Evolutionary conservation across 2,113 vertebrate genomes (phyloP), one percentile per base, ranked within the genome.

Genomic region (Scalopus aquaticus): DNA sequence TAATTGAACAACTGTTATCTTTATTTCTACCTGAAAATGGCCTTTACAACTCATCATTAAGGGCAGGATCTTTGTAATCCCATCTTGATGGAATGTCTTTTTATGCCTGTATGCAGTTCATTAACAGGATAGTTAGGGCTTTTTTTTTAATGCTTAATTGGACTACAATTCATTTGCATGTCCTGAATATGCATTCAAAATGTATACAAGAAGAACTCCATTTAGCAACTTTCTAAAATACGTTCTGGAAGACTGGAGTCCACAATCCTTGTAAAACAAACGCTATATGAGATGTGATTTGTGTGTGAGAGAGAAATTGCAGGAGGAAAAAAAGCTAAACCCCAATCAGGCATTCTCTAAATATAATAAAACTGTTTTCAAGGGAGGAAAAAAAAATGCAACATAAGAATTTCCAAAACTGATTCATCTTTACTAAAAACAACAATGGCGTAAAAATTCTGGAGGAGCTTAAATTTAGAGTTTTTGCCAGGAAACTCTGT

Each of bases 1-100:
- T 96, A 95, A 94, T 39, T 97, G 96, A 96, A 94, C 81, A 95
- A 97, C 90, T 91, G 64, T 58, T 93, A n/a, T 96, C 91, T 97
- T 97, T 93, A 95, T 94, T 97, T 96, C 79, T 91, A n/a, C 70
- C 35, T 94, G 94, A 95, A 97, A 96, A 90, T 96, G 91, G 69
- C 87, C 96, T 96, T 98, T 97, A 82, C 94, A 83, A 88, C 56
- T 86, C 85, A n/a, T 70, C 93, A 80, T 73, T 67, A 96, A 97
- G 73, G 69, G 81, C 16, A 58, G 86, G 65, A 51, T 94, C 76
- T 22, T 95, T 95, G 95, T 89, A 96, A 96, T 92, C 54, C 24
- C 87, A 90, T 96, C 95, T 51, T 37, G 73, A 85, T 46, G n/a
- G 94, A 97, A 93, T 17, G 60, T n/a, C n/a, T 94, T 95, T 96